Percentiles rank a stretch among this genome's conserved stretches.
Evolutionary conservation across 2,113 vertebrate species (phyloP).

Genomic region (Nanorana parkeri): DNA sequence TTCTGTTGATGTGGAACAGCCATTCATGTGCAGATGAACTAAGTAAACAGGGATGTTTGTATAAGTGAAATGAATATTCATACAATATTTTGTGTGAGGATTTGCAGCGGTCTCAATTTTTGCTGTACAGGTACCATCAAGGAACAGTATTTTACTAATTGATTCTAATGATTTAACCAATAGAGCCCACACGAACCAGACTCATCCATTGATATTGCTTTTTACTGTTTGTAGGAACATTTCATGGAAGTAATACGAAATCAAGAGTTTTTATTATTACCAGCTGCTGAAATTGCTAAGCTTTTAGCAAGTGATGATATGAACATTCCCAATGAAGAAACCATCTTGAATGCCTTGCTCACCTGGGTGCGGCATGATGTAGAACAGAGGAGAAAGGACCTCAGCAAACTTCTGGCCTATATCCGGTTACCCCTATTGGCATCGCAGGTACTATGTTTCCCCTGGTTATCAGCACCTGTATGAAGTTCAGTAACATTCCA

Average conservation of each 20-base stretch:
- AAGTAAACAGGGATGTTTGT: no score
- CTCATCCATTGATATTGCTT: neutral
- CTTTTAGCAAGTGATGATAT: slow-evolving; percentile 94
- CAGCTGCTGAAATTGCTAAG: slow-evolving; percentile 89
- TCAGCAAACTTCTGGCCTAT: slow-evolving; percentile 87
- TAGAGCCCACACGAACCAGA: no score
- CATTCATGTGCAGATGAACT: no score
- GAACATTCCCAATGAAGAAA: slow-evolving; percentile 96
- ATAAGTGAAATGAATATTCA: neutral
- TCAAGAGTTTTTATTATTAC: slow-evolving; percentile 94
- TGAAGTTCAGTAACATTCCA: no score
- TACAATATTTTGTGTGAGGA: no score
- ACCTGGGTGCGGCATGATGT: slow-evolving; percentile 90
- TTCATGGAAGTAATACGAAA: slow-evolving; percentile 95
- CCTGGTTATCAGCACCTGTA: neutral
- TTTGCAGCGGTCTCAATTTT: no score
- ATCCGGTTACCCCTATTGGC: slow-evolving; percentile 92
- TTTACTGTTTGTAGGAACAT: slow-evolving; percentile 81
- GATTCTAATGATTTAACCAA: no score
- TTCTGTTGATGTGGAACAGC: no score
- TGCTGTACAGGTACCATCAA: no score
- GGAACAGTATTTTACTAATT: neutral
- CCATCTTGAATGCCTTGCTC: slow-evolving; percentile 88
- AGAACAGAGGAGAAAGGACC: slow-evolving; percentile 79
- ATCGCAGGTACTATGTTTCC: slow-evolving; percentile 83